phyloP scores from a whole-genome alignment of 1,140 invertebrate genomes.

The Melanaphis sacchari region DNA sequence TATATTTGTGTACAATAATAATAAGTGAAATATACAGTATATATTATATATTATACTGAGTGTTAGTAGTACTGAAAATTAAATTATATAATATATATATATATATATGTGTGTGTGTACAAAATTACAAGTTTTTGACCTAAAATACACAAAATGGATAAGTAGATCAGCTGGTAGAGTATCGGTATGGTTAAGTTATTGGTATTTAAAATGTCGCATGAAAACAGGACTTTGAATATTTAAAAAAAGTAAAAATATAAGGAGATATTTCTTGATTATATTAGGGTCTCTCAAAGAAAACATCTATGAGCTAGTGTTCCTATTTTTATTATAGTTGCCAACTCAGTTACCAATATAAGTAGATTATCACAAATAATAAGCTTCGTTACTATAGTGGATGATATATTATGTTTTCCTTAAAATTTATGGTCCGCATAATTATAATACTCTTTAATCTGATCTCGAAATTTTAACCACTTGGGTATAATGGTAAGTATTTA shows the following conservation, averaged over 20 bases:
- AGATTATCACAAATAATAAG: background rate
- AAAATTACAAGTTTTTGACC: too few relatives aligned
- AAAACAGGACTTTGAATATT: background rate
- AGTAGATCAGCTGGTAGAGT: too few relatives aligned
- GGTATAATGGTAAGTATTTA: background rate
- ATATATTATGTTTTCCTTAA: background rate
- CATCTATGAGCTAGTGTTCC: background rate
- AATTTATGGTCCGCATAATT: background rate
- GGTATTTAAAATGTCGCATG: background rate
- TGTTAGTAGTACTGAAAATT: background rate
- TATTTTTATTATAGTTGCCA: background rate
- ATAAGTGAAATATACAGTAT: too few relatives aligned
- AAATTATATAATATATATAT: background rate
- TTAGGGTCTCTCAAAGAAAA: background rate
- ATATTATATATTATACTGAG: too few relatives aligned
- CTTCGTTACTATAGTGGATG: background rate
- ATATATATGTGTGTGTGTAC: too few relatives aligned
- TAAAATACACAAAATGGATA: too few relatives aligned
- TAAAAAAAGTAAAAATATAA: background rate
- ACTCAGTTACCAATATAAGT: background rate
- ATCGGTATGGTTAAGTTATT: background rate
- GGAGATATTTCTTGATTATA: background rate
- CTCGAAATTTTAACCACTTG: background rate
- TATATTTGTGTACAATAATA: background rate
- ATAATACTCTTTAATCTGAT: background rate